phyloP scores from a whole-genome alignment of 2,113 vertebrate genomes.

The Platysternon megacephalum region DNA sequence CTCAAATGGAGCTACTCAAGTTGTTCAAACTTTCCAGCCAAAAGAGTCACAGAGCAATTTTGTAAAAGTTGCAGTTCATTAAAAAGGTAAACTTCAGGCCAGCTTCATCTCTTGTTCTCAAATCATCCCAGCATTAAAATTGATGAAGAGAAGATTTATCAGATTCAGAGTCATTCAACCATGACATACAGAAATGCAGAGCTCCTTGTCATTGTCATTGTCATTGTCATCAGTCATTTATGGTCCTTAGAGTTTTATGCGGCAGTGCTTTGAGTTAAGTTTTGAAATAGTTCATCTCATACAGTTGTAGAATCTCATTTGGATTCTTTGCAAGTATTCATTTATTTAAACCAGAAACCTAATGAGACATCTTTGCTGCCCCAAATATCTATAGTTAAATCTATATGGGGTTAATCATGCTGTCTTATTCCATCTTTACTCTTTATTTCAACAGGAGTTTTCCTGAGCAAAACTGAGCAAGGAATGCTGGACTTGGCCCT shows the following conservation, averaged over 20 bases:
- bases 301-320: not conserved
- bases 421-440: fast-evolving
- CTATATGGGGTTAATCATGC: not conserved
- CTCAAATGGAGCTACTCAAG: not conserved
- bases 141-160: slow-evolving; percentile 61
- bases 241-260: slow-evolving; percentile 23
- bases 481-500: not conserved
- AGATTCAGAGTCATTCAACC: slow-evolving; percentile 4
- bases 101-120: slow-evolving; percentile 39
- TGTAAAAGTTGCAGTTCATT: slow-evolving; percentile 2
- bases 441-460: not conserved
- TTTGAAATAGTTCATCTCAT: slow-evolving; percentile 11
- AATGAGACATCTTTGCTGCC: not conserved
- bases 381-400: not conserved
- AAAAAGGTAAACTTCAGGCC: slow-evolving; percentile 46
- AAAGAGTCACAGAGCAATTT: not conserved
- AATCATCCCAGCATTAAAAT: slow-evolving; percentile 48
- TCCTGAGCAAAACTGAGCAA: not conserved
- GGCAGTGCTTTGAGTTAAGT: not conserved
- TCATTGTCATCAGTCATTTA: slow-evolving; percentile 46
- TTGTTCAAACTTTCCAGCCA: not conserved
- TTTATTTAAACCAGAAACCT: slow-evolving; percentile 7
- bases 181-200: slow-evolving; percentile 14
- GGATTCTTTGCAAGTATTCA: not conserved
- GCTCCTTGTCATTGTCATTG: not conserved